A percentile compares a stretch with the other conserved stretches of the same genome.
phyloP scores from a whole-genome alignment of 2,888 invertebrate genomes.

The Proisotoma minuta region DNA sequence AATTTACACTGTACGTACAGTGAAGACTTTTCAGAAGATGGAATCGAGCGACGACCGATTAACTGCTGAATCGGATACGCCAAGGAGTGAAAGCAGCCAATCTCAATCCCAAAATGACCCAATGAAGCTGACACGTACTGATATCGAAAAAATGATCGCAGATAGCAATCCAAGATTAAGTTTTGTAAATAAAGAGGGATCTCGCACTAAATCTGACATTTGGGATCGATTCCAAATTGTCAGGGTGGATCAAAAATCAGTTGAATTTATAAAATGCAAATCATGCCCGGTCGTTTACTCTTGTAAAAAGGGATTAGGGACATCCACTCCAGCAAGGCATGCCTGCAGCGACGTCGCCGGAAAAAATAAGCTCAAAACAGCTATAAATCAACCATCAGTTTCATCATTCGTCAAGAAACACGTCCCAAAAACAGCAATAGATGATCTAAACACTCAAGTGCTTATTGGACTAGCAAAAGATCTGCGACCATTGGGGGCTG shows the following conservation, averaged over 20 bases:
- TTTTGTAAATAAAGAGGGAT: not conserved
- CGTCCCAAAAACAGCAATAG: not conserved
- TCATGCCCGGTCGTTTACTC: not conserved
- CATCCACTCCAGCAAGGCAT: not conserved
- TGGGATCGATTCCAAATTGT: not conserved
- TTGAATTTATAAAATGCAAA: not conserved
- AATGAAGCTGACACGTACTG: too few species aligned
- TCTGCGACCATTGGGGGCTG: not conserved
- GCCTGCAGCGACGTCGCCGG: not conserved
- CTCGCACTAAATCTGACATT: not conserved
- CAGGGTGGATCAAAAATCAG: not conserved
- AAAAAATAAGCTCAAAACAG: not conserved
- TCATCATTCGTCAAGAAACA: not conserved
- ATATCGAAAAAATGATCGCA: too few species aligned
- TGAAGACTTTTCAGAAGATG: too few species aligned
- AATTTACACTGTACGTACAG: too few species aligned
- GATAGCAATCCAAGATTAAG: too few species aligned
- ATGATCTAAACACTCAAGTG: not conserved
- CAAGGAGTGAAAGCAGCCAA: not conserved
- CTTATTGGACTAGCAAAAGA: not conserved
- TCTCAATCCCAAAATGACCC: not conserved
- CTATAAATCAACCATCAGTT: not conserved
- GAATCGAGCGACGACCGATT: too few species aligned
- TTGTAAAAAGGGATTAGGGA: not conserved
- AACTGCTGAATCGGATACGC: too few species aligned